Evolutionary conservation across 2,113 vertebrate genomes (phyloP), one percentile per base, ranked within the genome.

Genomic region (Ophiodon elongatus): DNA sequence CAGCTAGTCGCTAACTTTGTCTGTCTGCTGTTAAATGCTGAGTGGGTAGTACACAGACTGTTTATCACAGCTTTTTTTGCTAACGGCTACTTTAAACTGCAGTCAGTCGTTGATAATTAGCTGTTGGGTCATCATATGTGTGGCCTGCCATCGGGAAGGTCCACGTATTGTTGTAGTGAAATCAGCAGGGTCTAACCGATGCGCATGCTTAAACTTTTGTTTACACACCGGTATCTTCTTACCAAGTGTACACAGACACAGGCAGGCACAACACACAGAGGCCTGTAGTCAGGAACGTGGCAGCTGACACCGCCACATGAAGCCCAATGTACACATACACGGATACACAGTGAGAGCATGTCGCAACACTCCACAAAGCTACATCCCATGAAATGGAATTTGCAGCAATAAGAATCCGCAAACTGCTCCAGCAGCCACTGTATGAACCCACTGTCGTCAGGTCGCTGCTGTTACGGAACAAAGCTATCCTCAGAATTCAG

Each of bases 401-500:
- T 83, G 45, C 29, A 54, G 76, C 23, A 4, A 25, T 75, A 62
- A 73, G 78, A 47, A 70, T 87, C 35, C 54, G 57, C 60, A 65
- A 11, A 47, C 43, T 76, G 47, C 81, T 64, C 25, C 31, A 52
- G 37, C 57, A 65, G 50, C 66, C 23, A 56, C 33, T 27, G 59
- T 5, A 23, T 62, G 41, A 78, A 70, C 43, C 63, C 31, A 14
- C 54, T 74, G 62, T 56, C 67, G 76, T 80, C 41, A 68, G 85
- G 65, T 75, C 74, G 86, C 68, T 65, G 76, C 71, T 45, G 75
- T 68, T 45, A 41, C 35, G 45, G 37, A 89, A 76, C 73, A 86
- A 76, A 86, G 41, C 84, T 81, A 73, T 81, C 59, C 63, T 80
- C 73, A 57, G 23, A 59, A 45, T 82, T 83, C 65, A 78, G 59